Evolutionary conservation across 2,113 vertebrate species (phyloP).

Genomic region (Nibea coibor): DNA sequence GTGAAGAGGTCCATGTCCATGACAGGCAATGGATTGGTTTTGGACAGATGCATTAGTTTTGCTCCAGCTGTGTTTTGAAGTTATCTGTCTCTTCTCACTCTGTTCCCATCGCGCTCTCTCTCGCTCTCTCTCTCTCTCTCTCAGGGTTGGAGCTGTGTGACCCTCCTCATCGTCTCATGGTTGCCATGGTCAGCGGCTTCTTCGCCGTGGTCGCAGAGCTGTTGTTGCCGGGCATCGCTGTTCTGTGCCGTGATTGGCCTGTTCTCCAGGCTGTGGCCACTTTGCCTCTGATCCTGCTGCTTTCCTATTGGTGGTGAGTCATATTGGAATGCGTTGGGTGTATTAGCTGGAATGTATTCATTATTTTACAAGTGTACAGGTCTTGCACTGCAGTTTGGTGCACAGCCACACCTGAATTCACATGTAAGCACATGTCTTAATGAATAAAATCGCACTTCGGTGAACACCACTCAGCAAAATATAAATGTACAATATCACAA

Average conservation of each 20-base stretch:
- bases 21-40: conserved; percentile 20
- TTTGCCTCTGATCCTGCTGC: conserved; percentile 84
- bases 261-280: conserved; percentile 89
- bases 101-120: fast-evolving
- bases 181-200: conserved; percentile 87
- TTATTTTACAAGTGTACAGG: neutral
- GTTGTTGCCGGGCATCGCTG: conserved; percentile 86
- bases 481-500: neutral
- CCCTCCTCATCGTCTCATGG: conserved; percentile 85
- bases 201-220: conserved; percentile 88
- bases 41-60: conserved; percentile 8
- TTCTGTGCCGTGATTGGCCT: conserved; percentile 87
- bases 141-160: conserved; percentile 92
- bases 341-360: neutral
- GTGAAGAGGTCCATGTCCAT: neutral
- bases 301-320: conserved; percentile 91
- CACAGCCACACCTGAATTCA: neutral
- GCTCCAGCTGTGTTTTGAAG: conserved; percentile 16
- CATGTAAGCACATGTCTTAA: neutral
- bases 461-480: neutral
- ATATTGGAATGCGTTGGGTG: neutral
- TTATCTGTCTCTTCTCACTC: neutral
- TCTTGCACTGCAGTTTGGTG: neutral
- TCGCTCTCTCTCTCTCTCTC: neutral
- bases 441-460: neutral